These are phyloP conservation scores for Chymomyza costata DNA, from an alignment of 1,140 invertebrate genomes.

Conservation along the genomic window DNA sequence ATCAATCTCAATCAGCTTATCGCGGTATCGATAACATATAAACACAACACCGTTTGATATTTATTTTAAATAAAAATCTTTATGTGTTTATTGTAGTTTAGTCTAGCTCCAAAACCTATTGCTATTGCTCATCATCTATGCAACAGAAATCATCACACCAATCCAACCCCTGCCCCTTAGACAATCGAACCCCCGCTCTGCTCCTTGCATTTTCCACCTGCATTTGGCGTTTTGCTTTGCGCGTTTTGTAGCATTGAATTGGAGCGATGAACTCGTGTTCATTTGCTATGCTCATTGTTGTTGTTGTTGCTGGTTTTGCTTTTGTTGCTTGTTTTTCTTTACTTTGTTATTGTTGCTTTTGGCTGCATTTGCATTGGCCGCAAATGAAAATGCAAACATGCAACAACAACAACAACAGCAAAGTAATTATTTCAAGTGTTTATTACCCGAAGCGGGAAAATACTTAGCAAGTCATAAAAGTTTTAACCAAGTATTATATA, in stretches of 20 bases:
- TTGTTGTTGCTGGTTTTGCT: conserved; percentile 2
- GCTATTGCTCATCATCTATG: no score
- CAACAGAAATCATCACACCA: no score
- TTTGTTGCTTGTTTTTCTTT: conserved; percentile 7
- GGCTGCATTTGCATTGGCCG: conserved; percentile 34
- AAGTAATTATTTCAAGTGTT: conserved; percentile 49
- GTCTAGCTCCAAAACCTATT: no score
- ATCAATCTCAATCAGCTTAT: no score
- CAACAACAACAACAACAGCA: conserved; percentile 23
- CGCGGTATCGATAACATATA: no score
- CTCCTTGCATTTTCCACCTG: no score
- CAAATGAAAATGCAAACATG: conserved; percentile 40
- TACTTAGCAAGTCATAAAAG: conserved; percentile 19
- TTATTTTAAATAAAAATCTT: no score
- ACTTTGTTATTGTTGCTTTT: conserved; percentile 41
- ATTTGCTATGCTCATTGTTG: conserved; percentile 19
- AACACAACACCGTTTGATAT: no score
- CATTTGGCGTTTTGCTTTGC: conserved; percentile 5
- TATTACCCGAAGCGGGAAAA: conserved; percentile 32
- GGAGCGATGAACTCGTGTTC: conserved; percentile 67
- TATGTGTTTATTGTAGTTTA: no score
- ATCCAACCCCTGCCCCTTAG: no score
- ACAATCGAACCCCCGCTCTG: no score
- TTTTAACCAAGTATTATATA: no score
- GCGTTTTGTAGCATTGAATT: conserved; percentile 57